Base-by-base conservation (phyloP, 2,888 invertebrate species). In the Anthophora plumipes region DNA sequence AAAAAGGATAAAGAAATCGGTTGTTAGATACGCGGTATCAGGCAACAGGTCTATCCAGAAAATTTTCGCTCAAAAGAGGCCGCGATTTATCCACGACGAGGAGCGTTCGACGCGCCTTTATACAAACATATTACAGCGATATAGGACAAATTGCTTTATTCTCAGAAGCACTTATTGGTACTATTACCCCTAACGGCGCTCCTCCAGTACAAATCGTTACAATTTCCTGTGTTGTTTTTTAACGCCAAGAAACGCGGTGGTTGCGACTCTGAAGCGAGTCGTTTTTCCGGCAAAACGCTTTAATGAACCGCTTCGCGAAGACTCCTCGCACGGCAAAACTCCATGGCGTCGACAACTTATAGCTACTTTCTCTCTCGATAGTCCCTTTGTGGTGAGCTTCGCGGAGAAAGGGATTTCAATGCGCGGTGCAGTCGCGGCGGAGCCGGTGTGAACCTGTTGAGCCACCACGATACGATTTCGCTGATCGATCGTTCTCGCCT, bases 221-320 rank as follows among this genome's bases (percentile, higher is more conserved):
- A 78, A 75, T 78, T 76, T 78, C 79, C 77, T 77, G 71, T 68
- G 64, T 43, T 69, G 69, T 77, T 77, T 59, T 68, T 77, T 72
- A 69, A 57, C 63, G 50, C 37, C 66, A 57, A n/a, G 31, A 31
- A 31, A 50, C 60, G 25, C 41, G 6, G 37, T 52, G 60, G 39
- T 41, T 43, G 52, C 75, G n/a, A 48, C 43, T 20, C 39, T 55
- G 50, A 57, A 48, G 43, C 60, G 20, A 20, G 55, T 43, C 41
- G 67, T 72, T 72, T 63, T 66, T 67, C 67, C 57, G 63, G 14
- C 55, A 57, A 63, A 61, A 72, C 54, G 20, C 54, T 67, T 77
- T 80, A 77, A 77, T 59, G 54, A 55, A 41, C 60, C 20, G n/a
- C 17, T 46, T 25, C 39, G 9, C 25, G 6, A 31, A 64, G 12